Evolutionary conservation across 1,140 invertebrate genomes (phyloP).

Genomic region (Phymastichus coffea): DNA sequence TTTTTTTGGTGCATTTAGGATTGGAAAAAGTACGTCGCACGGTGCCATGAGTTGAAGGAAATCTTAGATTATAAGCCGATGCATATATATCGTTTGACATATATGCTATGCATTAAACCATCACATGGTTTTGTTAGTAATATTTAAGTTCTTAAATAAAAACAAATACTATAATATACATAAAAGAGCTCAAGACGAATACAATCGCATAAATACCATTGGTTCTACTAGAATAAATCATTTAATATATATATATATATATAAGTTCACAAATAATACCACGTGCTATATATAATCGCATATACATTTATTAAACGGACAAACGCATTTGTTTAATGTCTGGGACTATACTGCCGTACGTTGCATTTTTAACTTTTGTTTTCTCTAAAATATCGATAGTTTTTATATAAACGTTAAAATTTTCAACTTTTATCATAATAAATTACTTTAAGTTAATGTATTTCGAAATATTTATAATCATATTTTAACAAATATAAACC

Average conservation of each 20-base stretch:
- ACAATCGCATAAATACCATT: too few species aligned
- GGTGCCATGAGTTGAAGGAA: background rate
- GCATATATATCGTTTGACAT: background rate
- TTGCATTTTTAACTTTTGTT: too few species aligned
- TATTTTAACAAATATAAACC: background rate
- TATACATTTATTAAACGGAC: too few species aligned
- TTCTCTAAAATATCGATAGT: too few species aligned
- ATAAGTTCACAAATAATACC: background rate
- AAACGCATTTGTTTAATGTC: background rate
- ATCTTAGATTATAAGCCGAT: slow-evolving; percentile 1
- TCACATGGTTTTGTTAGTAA: background rate
- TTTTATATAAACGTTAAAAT: background rate
- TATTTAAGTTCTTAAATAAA: background rate
- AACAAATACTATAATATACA: background rate
- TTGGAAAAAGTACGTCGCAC: slow-evolving; percentile 11
- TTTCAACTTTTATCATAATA: background rate
- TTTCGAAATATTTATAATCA: background rate
- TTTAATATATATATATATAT: background rate
- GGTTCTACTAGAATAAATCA: too few species aligned
- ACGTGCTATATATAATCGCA: background rate
- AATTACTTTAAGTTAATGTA: background rate
- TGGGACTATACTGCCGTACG: too few species aligned
- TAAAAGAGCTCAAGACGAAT: background rate
- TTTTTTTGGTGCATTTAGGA: slow-evolving; percentile 16
- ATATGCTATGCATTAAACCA: slow-evolving; percentile 1